These are phyloP conservation scores for Microtus pennsylvanicus DNA, from an alignment of 2,113 vertebrate genomes.

Conservation along the genomic window DNA sequence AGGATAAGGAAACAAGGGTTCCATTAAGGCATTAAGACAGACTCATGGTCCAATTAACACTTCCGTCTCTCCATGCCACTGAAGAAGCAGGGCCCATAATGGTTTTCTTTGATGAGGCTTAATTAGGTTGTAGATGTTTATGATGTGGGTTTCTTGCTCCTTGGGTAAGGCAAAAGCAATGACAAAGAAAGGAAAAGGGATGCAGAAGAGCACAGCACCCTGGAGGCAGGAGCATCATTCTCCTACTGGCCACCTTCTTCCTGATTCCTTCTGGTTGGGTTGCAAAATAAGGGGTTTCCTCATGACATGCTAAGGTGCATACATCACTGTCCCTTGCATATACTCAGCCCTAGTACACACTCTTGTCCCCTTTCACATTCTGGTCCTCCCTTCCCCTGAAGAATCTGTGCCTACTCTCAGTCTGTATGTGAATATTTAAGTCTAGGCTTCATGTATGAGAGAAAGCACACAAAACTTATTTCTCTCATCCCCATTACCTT, in stretches of 20 bases:
- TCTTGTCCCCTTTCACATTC: background rate
- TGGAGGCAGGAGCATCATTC: background rate
- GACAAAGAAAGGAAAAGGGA: background rate
- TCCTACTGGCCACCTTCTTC: rapidly evolving
- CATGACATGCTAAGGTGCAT: no score
- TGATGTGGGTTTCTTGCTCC: background rate
- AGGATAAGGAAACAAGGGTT: background rate
- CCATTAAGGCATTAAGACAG: background rate
- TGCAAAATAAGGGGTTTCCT: background rate
- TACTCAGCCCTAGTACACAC: background rate
- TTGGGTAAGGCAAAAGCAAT: background rate
- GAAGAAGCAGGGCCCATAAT: background rate
- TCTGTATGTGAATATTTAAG: background rate
- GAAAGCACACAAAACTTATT: background rate
- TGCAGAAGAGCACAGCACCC: background rate
- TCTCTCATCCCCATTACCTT: no score
- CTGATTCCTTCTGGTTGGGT: background rate
- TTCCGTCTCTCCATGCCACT: background rate
- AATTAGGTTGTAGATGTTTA: background rate
- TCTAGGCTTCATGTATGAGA: background rate
- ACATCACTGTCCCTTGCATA: background rate
- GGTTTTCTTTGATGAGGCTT: background rate
- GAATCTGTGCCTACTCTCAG: background rate
- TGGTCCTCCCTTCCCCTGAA: background rate
- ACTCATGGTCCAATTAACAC: background rate